A percentile compares a stretch with the other conserved stretches of the same genome.
phyloP scores from a whole-genome alignment of 2,797 vertebrate genomes.

The Tapera naevia region DNA sequence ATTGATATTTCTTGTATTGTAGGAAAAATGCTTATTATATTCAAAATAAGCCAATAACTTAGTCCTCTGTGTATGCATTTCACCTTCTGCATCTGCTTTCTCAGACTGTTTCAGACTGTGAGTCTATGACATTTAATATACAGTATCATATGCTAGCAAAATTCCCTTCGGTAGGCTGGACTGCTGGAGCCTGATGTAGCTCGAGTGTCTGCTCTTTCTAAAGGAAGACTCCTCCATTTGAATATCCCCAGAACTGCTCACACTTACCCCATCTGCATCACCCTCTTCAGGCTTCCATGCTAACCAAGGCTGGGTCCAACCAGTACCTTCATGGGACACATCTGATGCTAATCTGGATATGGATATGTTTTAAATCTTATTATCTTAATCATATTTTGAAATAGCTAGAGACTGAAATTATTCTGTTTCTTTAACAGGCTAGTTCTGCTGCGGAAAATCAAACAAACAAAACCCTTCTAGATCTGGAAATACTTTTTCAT shows the following conservation, averaged over 20 bases:
- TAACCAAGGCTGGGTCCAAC: background rate
- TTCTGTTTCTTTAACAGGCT: background rate
- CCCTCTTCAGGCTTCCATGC: background rate
- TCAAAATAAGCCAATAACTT: conserved; percentile 6
- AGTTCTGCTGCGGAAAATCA: background rate
- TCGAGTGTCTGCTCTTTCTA: background rate
- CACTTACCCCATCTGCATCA: background rate
- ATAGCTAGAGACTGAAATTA: background rate
- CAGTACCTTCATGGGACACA: background rate
- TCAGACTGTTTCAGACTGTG: background rate
- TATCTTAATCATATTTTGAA: background rate
- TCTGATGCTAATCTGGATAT: background rate
- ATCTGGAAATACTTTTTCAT: background rate
- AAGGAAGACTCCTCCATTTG: background rate
- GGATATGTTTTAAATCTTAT: background rate
- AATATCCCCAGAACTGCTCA: background rate
- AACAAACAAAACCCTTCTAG: background rate
- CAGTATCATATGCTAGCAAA: background rate
- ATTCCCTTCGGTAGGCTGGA: background rate
- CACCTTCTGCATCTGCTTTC: background rate
- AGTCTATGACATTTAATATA: background rate
- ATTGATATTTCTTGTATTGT: background rate
- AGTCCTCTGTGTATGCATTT: background rate
- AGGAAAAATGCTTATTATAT: background rate
- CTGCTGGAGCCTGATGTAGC: background rate